A percentile compares a stretch with the other conserved stretches of the same genome.
Evolutionary conservation across 1,140 invertebrate species (phyloP).

Genomic region (Cydia amplana): DNA sequence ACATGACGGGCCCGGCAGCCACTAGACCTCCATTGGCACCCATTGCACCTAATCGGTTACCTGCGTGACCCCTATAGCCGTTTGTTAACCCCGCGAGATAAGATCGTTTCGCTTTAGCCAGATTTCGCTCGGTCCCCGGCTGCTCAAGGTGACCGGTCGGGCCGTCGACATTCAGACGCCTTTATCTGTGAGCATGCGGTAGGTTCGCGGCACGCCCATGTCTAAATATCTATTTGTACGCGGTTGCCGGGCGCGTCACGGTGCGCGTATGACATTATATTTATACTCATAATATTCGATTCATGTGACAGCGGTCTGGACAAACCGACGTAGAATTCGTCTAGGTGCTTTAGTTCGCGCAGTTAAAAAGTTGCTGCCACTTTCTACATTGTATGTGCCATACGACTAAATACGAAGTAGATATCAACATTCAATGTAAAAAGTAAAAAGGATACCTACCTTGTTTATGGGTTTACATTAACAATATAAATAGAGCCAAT

Average conservation of each 20-base stretch:
- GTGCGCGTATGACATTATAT: constrained; percentile 16
- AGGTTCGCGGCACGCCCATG: constrained; percentile 37
- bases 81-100: constrained; percentile 39
- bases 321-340: background rate
- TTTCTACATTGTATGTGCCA: background rate
- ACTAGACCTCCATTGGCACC: background rate
- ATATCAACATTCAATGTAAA: too few relatives aligned
- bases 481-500: too few relatives aligned
- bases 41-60: constrained; percentile 27
- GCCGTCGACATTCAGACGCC: constrained; percentile 73
- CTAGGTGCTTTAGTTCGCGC: background rate
- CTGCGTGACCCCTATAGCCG: constrained; percentile 9
- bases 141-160: constrained; percentile 65
- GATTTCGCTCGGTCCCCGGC: constrained; percentile 51
- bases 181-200: constrained; percentile 42
- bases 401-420: background rate
- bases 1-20: constrained; percentile 1
- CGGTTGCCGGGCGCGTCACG: constrained; percentile 29
- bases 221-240: constrained; percentile 31
- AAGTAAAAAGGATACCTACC: too few relatives aligned
- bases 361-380: background rate
- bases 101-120: constrained; percentile 51
- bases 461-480: too few relatives aligned
- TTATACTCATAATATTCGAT: background rate
- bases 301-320: background rate